Conservation (phyloP, 2,888 invertebrate genomes). For the Mythimna vitellina region DNA sequence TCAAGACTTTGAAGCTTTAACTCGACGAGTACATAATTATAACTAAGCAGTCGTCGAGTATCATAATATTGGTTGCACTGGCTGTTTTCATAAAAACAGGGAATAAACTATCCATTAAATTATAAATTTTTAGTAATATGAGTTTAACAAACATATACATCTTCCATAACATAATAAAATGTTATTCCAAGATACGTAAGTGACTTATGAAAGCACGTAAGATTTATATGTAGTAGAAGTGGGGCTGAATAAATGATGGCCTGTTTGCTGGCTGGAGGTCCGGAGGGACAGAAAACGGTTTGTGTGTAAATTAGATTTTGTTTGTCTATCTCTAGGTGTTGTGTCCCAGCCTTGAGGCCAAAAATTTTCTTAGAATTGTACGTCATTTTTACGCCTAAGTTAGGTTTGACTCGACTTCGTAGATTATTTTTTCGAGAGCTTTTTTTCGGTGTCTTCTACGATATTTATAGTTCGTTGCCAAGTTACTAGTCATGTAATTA, state of each 20-base stretch:
- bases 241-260: constrained; percentile 68
- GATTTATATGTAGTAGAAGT: constrained; percentile 65
- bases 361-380: constrained; percentile 17
- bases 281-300: constrained; percentile 56
- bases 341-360: neutral
- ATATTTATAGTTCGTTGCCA: too few relatives aligned
- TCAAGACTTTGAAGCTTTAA: too few relatives aligned
- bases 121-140: too few relatives aligned
- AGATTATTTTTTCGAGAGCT: neutral
- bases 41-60: too few relatives aligned
- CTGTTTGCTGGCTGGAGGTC: constrained; percentile 57
- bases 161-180: constrained; percentile 20
- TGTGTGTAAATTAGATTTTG: constrained; percentile 68
- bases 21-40: too few relatives aligned
- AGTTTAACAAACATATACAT: neutral
- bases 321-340: constrained; percentile 44
- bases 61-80: too few relatives aligned
- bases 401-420: neutral
- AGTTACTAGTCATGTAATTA: too few relatives aligned
- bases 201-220: constrained; percentile 58
- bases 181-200: constrained; percentile 26
- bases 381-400: constrained; percentile 11
- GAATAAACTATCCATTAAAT: too few relatives aligned
- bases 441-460: too few relatives aligned
- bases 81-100: too few relatives aligned